phyloP scores from a whole-genome alignment of 2,888 invertebrate genomes.

The Agriotes lineatus region DNA sequence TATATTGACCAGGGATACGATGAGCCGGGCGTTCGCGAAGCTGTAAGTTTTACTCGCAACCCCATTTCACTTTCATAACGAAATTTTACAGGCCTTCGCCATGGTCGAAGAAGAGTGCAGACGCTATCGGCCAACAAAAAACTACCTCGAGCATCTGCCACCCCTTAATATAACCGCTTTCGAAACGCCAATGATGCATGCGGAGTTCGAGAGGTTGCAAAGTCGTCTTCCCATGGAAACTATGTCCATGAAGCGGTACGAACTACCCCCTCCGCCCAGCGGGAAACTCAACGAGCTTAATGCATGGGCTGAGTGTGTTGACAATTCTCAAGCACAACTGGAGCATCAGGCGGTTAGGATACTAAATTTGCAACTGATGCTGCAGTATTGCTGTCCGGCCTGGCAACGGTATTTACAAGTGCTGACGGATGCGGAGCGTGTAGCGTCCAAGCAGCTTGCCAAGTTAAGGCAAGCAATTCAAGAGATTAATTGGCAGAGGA shows the following conservation, averaged over 20 bases:
- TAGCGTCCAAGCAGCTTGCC: constrained; percentile 84
- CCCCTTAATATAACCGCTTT: constrained; percentile 85
- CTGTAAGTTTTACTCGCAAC: constrained; percentile 82
- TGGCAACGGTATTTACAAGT: constrained; percentile 92
- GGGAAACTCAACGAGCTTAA: constrained; percentile 92
- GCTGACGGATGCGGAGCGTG: constrained; percentile 81
- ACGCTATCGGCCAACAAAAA: constrained; percentile 96
- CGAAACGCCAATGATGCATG: constrained; percentile 91
- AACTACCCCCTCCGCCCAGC: constrained; percentile 92
- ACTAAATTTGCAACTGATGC: constrained; percentile 91
- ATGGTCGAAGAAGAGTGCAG: constrained; percentile 99
- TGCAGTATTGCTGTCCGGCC: constrained; percentile 90
- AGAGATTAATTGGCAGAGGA: constrained; percentile 95
- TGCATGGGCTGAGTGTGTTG: constrained; percentile 95
- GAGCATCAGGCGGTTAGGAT: constrained; percentile 92
- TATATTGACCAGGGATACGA: constrained; percentile 99
- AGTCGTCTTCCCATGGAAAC: constrained; percentile 95
- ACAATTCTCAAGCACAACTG: constrained; percentile 94
- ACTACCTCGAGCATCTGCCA: constrained; percentile 91
- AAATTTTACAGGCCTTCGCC: constrained; percentile 87
- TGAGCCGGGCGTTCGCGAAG: constrained; percentile 95
- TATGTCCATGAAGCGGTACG: constrained; percentile 97
- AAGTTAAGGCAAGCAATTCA: constrained; percentile 85
- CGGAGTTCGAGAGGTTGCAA: constrained; percentile 94
- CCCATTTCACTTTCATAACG: too few relatives aligned